Base-by-base conservation (phyloP, 2,797 vertebrate genomes). In the Ceryle rudis region DNA sequence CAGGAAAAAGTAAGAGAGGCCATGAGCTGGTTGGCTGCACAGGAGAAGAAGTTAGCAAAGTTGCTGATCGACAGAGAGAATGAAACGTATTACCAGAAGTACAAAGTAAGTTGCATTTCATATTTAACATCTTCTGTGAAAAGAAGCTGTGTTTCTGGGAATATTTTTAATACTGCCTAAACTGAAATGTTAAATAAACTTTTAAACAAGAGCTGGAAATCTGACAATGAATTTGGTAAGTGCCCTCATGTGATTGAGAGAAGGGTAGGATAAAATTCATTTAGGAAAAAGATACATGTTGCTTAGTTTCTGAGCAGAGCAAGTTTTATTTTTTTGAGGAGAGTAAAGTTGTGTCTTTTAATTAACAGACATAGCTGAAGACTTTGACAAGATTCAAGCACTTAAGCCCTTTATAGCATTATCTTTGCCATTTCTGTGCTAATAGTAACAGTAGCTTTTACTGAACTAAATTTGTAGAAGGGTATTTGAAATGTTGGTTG, bases 1-100 rank as follows among this genome's bases (percentile, higher is more conserved):
- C 89, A 98, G 98, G 97, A 92, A 73, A 99, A 98, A 96, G 96
- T 98, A 6, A 98, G 97, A 95, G 99, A 99, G 82, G 98, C 99
- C 47, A 85, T 98, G 15, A 97, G 91, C 85, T 99, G 99, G 99
- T 95, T 99, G 93, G 80, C 83, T 75, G 97, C 98, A 58, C 99
- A 99, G 81, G 98, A 99, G 87, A 86, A 98, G 58, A 99, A 99
- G 86, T 98, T 99, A 26, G 96, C 98, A 91, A 98, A 99, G 83
- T 97, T 98, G 21, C 98, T 98, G 97, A 86, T 97, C 35, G 98
- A 98, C 92, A 98, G 98, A 5, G 98, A 98, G 92, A 98, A 97
- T 26, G 98, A 98, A 94, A 98, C 98, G 19, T 99, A 99, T 92
- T 98, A 97, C 6, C 98, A 98, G 93, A 98, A 99, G 97, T 99